Percentiles rank a stretch among this genome's conserved stretches.
Evolutionary conservation across 2,797 vertebrate genomes (phyloP).

Genomic region (Allobates femoralis): DNA sequence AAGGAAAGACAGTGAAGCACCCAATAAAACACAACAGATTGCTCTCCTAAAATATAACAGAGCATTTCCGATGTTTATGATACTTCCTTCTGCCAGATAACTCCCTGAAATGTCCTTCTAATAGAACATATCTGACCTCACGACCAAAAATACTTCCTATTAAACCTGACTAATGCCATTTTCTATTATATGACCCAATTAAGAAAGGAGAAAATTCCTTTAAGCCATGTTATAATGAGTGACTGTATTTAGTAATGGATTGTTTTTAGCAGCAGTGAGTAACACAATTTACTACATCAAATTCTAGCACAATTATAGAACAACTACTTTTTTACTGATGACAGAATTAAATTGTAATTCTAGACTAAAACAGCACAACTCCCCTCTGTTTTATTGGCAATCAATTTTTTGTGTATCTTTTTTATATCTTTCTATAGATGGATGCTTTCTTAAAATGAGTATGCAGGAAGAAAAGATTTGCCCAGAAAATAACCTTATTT

Average conservation of each 20-base stretch:
- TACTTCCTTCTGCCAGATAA: conserved; percentile 36
- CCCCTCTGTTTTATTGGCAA: conserved; percentile 58
- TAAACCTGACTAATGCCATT: conserved; percentile 49
- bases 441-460: conserved; percentile 58
- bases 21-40: conserved; percentile 51
- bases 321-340: conserved; percentile 23
- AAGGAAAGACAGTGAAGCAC: conserved; percentile 47
- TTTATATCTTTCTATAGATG: conserved; percentile 34
- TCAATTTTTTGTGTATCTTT: conserved; percentile 55
- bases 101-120: conserved; percentile 33
- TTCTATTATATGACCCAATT: conserved; percentile 53
- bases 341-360: conserved; percentile 56
- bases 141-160: conserved; percentile 48
- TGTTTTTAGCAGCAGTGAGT: conserved; percentile 36
- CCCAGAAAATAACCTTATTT: conserved; percentile 62
- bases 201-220: conserved; percentile 45
- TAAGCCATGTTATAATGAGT: conserved; percentile 49
- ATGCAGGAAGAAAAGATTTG: conserved; percentile 55
- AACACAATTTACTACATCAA: conserved; percentile 43
- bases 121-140: conserved; percentile 48
- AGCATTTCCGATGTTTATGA: conserved; percentile 42
- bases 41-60: conserved; percentile 39
- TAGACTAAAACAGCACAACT: conserved; percentile 35
- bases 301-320: conserved; percentile 52
- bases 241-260: conserved; percentile 49